Conservation (phyloP, 2,888 invertebrate species). For the Lycophotia porphyrea region DNA sequence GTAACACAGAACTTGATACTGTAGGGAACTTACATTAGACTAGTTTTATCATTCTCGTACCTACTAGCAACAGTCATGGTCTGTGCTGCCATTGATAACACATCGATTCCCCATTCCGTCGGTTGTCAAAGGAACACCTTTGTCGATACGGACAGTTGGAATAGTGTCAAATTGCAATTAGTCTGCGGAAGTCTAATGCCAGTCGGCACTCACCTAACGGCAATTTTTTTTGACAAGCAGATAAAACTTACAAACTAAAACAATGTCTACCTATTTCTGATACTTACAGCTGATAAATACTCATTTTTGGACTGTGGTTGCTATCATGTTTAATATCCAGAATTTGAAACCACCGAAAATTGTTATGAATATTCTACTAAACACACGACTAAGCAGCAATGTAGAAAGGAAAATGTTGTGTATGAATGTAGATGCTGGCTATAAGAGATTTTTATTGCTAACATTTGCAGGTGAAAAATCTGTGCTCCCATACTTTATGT, state of each 20-base stretch:
- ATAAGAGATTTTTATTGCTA: too few species aligned
- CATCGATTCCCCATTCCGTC: conserved; percentile 1
- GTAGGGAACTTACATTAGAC: neutral
- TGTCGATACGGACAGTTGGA: neutral
- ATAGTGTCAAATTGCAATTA: conserved; percentile 30
- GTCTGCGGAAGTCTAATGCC: neutral
- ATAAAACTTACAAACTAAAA: neutral
- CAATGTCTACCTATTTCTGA: neutral
- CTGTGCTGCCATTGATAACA: neutral
- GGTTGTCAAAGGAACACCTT: conserved; percentile 8
- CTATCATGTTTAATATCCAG: neutral
- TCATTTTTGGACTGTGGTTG: neutral
- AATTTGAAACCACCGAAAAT: neutral
- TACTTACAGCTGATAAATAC: neutral
- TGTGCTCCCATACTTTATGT: too few species aligned
- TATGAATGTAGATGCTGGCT: too few species aligned
- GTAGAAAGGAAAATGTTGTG: too few species aligned
- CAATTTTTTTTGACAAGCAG: neutral
- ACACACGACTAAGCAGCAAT: too few species aligned
- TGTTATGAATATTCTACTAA: neutral
- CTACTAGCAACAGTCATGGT: neutral
- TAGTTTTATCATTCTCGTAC: neutral
- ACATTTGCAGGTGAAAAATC: too few species aligned
- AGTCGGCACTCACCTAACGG: neutral
- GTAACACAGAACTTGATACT: too few species aligned